Conservation (phyloP, 2,113 vertebrate species). For the Pluvialis apricaria region DNA sequence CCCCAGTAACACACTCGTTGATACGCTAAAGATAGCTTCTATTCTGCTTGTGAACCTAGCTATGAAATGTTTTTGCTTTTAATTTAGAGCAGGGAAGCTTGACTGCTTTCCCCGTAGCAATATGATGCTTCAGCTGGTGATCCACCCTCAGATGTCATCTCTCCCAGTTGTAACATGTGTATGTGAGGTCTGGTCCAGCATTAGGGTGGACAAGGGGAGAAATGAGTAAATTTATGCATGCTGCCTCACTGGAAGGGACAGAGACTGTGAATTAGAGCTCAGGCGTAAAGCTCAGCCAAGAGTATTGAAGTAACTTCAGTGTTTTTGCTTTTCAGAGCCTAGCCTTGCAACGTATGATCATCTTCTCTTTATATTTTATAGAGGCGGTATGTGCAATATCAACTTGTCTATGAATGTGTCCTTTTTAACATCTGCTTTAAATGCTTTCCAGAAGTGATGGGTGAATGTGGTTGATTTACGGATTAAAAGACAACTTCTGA, state of each 20-base stretch:
- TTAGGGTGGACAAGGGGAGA: fast-evolving
- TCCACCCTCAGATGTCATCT: not conserved
- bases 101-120: not conserved
- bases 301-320: not conserved
- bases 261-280: not conserved
- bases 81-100: not conserved
- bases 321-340: constrained; percentile 75
- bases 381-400: constrained; percentile 68
- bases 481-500: not conserved
- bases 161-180: not conserved
- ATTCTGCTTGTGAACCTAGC: too few species aligned
- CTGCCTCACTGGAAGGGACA: not conserved
- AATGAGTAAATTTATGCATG: not conserved
- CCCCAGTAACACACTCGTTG: not conserved
- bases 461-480: not conserved
- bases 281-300: not conserved
- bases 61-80: not conserved
- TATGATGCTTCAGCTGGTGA: not conserved
- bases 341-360: constrained; percentile 85
- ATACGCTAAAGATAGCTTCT: too few species aligned
- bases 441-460: not conserved
- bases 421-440: not conserved
- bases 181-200: fast-evolving
- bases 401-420: fast-evolving
- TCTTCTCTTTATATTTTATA: constrained; percentile 78